phyloP scores from a whole-genome alignment of 2,888 invertebrate species.

The Spilosoma lubricipeda region DNA sequence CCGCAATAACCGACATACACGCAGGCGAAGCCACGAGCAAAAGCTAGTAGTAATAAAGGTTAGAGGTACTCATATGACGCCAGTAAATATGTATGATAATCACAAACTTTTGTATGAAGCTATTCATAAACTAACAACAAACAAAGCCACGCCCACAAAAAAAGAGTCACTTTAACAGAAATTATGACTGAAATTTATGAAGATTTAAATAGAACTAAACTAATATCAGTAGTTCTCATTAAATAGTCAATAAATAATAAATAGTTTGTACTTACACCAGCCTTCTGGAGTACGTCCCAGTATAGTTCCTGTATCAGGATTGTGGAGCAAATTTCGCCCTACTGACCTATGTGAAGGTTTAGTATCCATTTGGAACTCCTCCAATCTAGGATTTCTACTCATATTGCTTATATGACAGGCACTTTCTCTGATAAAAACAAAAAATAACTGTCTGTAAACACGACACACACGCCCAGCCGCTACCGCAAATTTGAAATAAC shows the following conservation, averaged over 20 bases:
- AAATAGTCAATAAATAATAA: conserved; percentile 28
- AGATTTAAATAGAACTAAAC: neutral
- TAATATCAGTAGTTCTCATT: neutral
- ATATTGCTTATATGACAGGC: conserved; percentile 48
- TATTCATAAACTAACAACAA: neutral
- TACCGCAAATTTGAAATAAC: conserved; percentile 46
- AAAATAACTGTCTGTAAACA: conserved; percentile 38
- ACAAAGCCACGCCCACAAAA: conserved; percentile 47
- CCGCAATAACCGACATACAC: no score
- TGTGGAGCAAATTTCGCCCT: conserved; percentile 69
- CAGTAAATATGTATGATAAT: neutral
- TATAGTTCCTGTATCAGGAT: conserved; percentile 76
- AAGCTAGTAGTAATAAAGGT: no score
- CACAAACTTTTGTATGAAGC: neutral
- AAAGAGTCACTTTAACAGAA: conserved; percentile 2
- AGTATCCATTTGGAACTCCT: conserved; percentile 77
- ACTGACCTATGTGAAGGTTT: conserved; percentile 58
- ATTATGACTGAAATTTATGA: conserved; percentile 3
- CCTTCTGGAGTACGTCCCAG: conserved; percentile 81
- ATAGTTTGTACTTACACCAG: conserved; percentile 79
- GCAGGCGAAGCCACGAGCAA: no score
- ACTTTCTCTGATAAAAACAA: conserved; percentile 48
- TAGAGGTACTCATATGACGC: neutral
- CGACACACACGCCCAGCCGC: conserved; percentile 41
- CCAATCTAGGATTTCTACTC: conserved; percentile 69